A percentile compares a stretch with the other conserved stretches of the same genome.
These are phyloP conservation scores for Falco cherrug DNA, from an alignment of 2,797 vertebrate genomes.

Conservation along the genomic window DNA sequence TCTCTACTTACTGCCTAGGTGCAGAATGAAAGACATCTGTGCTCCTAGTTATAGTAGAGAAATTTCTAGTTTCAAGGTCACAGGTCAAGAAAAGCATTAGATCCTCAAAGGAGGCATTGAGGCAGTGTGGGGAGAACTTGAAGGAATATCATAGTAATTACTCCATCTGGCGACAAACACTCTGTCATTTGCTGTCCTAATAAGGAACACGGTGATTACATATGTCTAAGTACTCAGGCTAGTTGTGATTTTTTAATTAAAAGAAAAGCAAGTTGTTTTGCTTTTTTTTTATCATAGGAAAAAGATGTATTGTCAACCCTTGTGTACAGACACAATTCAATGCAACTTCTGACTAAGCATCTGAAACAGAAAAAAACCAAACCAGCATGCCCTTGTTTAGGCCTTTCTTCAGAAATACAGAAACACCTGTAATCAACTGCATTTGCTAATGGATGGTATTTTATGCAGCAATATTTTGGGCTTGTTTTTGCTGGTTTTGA, in stretches of 20 bases:
- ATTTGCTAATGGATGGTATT: neutral
- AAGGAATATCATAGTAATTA: neutral
- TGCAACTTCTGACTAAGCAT: conserved; percentile 17
- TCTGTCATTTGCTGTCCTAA: conserved; percentile 21
- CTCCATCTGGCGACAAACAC: conserved; percentile 23
- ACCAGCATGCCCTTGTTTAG: neutral
- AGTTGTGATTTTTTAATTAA: conserved; percentile 44
- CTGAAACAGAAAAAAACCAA: conserved; percentile 37
- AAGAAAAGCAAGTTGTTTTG: neutral
- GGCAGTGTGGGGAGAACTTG: neutral
- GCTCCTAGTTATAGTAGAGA: neutral
- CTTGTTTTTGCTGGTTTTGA: neutral
- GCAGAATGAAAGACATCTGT: neutral
- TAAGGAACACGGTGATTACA: neutral
- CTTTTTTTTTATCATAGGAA: neutral
- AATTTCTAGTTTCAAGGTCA: neutral
- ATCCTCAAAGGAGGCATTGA: neutral
- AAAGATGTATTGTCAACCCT: neutral
- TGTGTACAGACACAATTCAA: neutral
- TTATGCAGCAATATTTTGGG: neutral
- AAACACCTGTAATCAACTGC: neutral
- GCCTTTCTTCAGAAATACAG: conserved; percentile 16
- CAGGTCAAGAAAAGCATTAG: neutral
- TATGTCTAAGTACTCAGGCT: neutral
- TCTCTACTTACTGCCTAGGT: neutral